These are phyloP conservation scores for Lasioglossum zephyrum DNA, from an alignment of 2,888 invertebrate species.

Conservation along the genomic window DNA sequence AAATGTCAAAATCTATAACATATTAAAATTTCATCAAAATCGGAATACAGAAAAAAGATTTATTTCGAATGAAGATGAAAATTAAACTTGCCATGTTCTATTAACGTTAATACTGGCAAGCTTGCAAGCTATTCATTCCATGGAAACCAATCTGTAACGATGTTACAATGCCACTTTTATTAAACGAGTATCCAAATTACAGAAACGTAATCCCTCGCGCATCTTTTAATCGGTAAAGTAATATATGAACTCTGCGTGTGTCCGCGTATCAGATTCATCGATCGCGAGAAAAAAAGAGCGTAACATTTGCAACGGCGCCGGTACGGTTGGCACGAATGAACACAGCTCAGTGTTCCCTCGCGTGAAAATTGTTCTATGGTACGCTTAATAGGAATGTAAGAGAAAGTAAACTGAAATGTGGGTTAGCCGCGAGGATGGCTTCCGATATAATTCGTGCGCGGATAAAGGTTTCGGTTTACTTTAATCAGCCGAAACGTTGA, in stretches of 20 bases:
- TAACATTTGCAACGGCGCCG: not conserved
- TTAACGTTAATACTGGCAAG: no score
- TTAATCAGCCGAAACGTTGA: slow-evolving; percentile 31
- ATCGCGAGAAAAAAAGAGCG: not conserved
- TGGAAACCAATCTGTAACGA: no score
- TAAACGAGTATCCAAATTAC: not conserved
- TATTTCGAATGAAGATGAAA: no score
- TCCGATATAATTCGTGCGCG: slow-evolving; percentile 34
- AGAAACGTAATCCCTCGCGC: not conserved
- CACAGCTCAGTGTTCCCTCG: slow-evolving; percentile 9
- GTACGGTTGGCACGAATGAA: not conserved
- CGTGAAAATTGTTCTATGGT: slow-evolving; percentile 19
- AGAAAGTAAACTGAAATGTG: slow-evolving; percentile 37
- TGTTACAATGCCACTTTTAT: no score
- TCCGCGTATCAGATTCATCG: not conserved
- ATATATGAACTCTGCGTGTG: not conserved
- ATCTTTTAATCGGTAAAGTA: not conserved
- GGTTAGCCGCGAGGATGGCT: slow-evolving; percentile 15
- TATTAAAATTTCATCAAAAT: no score
- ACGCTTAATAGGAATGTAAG: slow-evolving; percentile 40
- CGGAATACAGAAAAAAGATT: no score
- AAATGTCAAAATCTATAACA: no score
- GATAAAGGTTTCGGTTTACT: slow-evolving; percentile 24
- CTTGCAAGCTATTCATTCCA: no score
- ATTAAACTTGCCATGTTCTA: no score